A percentile compares a stretch with the other conserved stretches of the same genome.
Evolutionary conservation across 2,888 invertebrate genomes (phyloP).

Genomic region (Theretra japonica): DNA sequence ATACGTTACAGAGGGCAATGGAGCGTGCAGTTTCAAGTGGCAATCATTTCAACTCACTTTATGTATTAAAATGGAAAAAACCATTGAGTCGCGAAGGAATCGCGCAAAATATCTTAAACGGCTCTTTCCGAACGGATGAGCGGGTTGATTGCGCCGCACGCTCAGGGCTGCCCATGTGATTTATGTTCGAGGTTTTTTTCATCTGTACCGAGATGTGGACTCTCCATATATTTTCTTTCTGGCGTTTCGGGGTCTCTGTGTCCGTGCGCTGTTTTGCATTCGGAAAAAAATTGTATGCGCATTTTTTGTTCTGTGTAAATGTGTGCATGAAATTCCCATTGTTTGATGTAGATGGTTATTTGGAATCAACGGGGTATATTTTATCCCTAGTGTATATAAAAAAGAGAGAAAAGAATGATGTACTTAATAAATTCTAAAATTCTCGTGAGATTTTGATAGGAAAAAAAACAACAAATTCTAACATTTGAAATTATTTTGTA

Average conservation of each 20-base stretch:
- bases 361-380: too few species aligned
- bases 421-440: too few species aligned
- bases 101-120: slow-evolving; percentile 63
- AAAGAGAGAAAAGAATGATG: too few species aligned
- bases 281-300: neutral
- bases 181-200: neutral
- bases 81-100: slow-evolving; percentile 48
- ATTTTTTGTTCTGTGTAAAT: neutral
- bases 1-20: neutral
- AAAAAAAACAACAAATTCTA: too few species aligned
- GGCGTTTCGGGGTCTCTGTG: neutral
- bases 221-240: neutral
- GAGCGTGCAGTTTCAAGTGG: slow-evolving; percentile 16
- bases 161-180: slow-evolving; percentile 45
- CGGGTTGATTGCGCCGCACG: slow-evolving; percentile 60
- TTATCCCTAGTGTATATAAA: too few species aligned
- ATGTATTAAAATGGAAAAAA: slow-evolving; percentile 27
- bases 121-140: slow-evolving; percentile 61
- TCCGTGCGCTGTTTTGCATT: neutral
- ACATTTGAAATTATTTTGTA: too few species aligned
- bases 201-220: neutral
- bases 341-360: too few species aligned
- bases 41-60: slow-evolving; percentile 23
- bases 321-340: too few species aligned
- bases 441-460: too few species aligned